Base-by-base conservation (phyloP, 2,113 vertebrate species). In the Ciconia maguari region DNA sequence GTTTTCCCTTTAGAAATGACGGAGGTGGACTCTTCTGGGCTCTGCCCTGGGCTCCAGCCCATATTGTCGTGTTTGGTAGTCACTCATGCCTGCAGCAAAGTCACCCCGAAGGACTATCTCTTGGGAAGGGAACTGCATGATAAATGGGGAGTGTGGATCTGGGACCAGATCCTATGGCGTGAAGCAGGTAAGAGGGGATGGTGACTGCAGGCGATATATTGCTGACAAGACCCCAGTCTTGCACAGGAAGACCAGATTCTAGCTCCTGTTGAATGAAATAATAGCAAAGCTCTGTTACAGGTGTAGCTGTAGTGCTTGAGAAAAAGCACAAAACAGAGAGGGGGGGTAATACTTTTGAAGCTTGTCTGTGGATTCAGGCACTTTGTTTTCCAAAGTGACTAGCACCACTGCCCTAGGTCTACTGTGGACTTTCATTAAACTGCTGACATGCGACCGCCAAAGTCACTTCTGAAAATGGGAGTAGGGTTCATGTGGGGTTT, bases 361-460 rank as follows among this genome's bases (percentile, higher is more conserved):
- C 2, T 72, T 52, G 3, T 55, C 16, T 60, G n/a, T 61, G 54
- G 19, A 48, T 77, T 42, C 32, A 72, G 71, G 49, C 4, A 48
- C 44, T 66, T 66, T 69, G 2, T 44, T 80, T 87, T 89, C 52
- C 22, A 32, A 77, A 51, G 8, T 42, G 36, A 24, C 42, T 83
- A 36, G 5, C 2, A 5, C 10, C 14, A 29, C 49, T 58, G 18
- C 30, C 29, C 6, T 9, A n/a, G 5, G 11, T 38, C 25, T 78
- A 4, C 57, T 61, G 16, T 20, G 25, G 16, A 8, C 15, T 68
- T 79, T 5, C 20, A 22, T 44, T 25, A 52, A 89, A 38, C 13
- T 46, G 29, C 32, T 51, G n/a, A n/a, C 0, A 0, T 57, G 29
- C 30, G 38, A 44, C 22, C 25, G 18, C 19, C 22, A 29, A 87